Percentiles rank a stretch among this genome's conserved stretches.
These are phyloP conservation scores for Meteorus cinctellus DNA, from an alignment of 2,888 invertebrate genomes.

Conservation along the genomic window DNA sequence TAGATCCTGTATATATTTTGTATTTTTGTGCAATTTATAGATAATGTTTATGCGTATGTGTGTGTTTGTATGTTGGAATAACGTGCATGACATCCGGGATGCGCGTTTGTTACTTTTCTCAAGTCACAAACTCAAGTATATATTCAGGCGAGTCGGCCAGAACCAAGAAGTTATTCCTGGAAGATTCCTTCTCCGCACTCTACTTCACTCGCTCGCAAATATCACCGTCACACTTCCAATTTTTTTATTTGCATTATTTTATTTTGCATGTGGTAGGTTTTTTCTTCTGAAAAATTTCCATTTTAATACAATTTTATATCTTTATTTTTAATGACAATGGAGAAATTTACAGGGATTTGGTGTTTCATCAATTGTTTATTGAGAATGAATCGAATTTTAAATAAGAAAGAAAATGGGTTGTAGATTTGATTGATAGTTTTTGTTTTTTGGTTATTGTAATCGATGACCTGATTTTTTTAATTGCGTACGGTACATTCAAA, in stretches of 20 bases:
- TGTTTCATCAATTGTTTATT: too few relatives aligned
- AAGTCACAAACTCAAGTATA: constrained; percentile 16
- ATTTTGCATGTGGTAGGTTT: too few relatives aligned
- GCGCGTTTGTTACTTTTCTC: constrained; percentile 38
- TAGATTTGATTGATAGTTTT: too few relatives aligned
- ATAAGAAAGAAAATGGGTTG: too few relatives aligned
- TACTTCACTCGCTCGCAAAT: constrained; percentile 16
- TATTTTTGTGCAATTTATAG: neutral
- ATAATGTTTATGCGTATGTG: neutral
- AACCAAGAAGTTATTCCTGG: constrained; percentile 52
- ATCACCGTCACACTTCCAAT: constrained; percentile 1
- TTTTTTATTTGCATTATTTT: constrained; percentile 13
- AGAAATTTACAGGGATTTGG: too few relatives aligned
- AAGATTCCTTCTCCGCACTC: constrained; percentile 34
- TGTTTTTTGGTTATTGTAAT: too few relatives aligned
- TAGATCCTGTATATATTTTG: neutral
- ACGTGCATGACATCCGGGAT: constrained; percentile 45
- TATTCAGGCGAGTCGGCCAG: constrained; percentile 36
- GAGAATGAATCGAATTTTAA: too few relatives aligned
- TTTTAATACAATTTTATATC: neutral
- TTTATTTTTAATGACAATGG: too few relatives aligned
- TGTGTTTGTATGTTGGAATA: neutral
- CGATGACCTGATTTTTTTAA: too few relatives aligned
- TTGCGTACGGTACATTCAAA: too few relatives aligned
- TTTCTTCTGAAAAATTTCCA: neutral